Evolutionary conservation across 1,140 invertebrate genomes (phyloP), one percentile per base, ranked within the genome.

Genomic region (Cydia pomonella): DNA sequence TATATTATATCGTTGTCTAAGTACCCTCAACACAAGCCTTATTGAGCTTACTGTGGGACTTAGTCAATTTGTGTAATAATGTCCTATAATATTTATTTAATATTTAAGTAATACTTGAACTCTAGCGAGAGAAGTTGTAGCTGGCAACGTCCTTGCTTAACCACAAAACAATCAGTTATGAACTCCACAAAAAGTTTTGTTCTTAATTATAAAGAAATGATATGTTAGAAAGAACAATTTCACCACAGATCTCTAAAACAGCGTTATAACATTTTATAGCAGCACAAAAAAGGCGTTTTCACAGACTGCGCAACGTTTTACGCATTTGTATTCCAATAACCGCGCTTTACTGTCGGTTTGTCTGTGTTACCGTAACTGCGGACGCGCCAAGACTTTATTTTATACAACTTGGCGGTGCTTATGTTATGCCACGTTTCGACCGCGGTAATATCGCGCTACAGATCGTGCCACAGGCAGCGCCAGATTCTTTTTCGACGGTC

Each of bases 271-370:
- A 41, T 69, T 69, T 69, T 69, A 69, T 33, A 18, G 25, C 27
- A 7, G n/a, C 64, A 69, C 27, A 64, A 38, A 69, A 69, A 41
- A 33, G 25, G 64, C 64, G 7, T 59, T 69, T 69, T 33, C 64
- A 18, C 64, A 69, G 27, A 33, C n/a, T 18, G 29, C 64, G 27
- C 64, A 18, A 38, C 64, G 64, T 69, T 69, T 69, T 69, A 69
- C 64, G 64, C 64, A 69, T 69, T 69, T 69, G 64, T 69, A 69
- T 69, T 69, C 64, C 64, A 69, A 69, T 69, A 69, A 69, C 64
- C 64, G 64, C 64, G 29, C 29, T 69, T 69, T 69, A 69, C 27
- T 69, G 64, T 33, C 64, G 27, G 64, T 69, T 69, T 69, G 64
- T 69, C 64, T 41, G 64, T 69, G 64, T 69, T 69, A 69, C 64